Evolutionary conservation across 2,797 vertebrate species (phyloP), one percentile per base, ranked within the genome.

Genomic region (Carapus acus): DNA sequence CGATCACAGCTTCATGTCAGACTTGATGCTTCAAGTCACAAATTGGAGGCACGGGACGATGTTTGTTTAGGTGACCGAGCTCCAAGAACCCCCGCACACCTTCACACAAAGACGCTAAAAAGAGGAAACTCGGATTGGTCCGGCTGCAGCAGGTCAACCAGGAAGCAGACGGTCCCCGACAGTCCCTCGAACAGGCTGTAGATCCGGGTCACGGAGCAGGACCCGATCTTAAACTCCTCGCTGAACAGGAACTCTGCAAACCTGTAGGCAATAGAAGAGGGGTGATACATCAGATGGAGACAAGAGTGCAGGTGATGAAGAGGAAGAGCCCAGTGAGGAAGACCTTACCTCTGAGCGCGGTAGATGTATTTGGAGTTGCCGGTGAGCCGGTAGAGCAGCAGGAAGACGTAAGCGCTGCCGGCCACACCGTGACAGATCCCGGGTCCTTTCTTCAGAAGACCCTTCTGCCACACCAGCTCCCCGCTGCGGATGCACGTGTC

Each of bases 361-460:
- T 93, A 94, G 34, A 99, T 90, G 68, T 92, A 90, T 76, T 91
- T 94, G 58, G 85, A 67, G 19, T 94, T 89, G 44, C 86, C 87
- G 0, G 94, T 97, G 56, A 90, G 82, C 63, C 89, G 92, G 81
- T 91, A 97, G 2, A 99, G 87, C 0, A 90, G 78, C 69, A 99
- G 79, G 82, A 99, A 97, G 69, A 87, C 53, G 0, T 99, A 99
- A 45, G 93, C 95, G 0, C 98, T 99, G 0, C 96, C 96, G 0
- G 93, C 92, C 0, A 90, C 84, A 0, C 96, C 96, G 0, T 98
- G 96, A 76, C 96, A 99, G 40, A 99, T 78, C 2, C 96, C 94
- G 0, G 97, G 98, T 19, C 96, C 95, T 69, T 99, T 99, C 85
- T 91, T 94, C 69, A 99, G 80, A 58, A 99, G 43, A 4, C 96